phyloP scores from a whole-genome alignment of 2,888 invertebrate genomes.

The Sinohyriopsis cumingii region DNA sequence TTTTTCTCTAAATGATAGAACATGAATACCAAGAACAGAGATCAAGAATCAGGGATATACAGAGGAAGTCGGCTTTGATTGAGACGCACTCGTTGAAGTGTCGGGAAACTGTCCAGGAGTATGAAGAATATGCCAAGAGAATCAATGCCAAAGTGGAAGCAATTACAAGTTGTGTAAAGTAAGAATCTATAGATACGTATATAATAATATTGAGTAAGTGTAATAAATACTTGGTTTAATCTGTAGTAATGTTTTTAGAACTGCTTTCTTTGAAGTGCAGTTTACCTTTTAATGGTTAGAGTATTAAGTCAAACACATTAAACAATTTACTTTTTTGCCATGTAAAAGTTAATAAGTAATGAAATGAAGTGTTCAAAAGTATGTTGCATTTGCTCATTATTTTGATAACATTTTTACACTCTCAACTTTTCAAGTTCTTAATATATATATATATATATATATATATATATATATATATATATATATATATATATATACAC shows the following conservation, averaged over 20 bases:
- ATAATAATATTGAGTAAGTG: too few species aligned
- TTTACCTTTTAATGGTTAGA: background rate
- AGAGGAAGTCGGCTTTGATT: constrained; percentile 41
- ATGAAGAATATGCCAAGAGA: constrained; percentile 37
- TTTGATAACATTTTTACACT: too few species aligned
- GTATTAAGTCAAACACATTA: background rate
- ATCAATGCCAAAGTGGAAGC: constrained; percentile 31
- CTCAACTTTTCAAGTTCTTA: too few species aligned
- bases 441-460: too few species aligned
- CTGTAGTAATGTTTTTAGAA: too few species aligned
- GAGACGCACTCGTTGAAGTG: constrained; percentile 30
- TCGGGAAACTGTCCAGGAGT: constrained; percentile 32
- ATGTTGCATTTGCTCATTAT: too few species aligned
- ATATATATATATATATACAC: too few species aligned
- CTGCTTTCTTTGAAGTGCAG: background rate
- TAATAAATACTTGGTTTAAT: too few species aligned
- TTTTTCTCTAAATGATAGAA: constrained; percentile 11
- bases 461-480: too few species aligned
- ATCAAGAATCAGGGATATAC: constrained; percentile 23
- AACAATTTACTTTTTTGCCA: too few species aligned
- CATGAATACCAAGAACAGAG: constrained; percentile 24
- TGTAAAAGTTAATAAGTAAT: too few species aligned
- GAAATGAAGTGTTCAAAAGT: too few species aligned
- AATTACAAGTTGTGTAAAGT: constrained; percentile 35
- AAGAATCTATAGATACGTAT: background rate